Base-by-base conservation (phyloP, 2,888 invertebrate species). In the Epiblema foenella region DNA sequence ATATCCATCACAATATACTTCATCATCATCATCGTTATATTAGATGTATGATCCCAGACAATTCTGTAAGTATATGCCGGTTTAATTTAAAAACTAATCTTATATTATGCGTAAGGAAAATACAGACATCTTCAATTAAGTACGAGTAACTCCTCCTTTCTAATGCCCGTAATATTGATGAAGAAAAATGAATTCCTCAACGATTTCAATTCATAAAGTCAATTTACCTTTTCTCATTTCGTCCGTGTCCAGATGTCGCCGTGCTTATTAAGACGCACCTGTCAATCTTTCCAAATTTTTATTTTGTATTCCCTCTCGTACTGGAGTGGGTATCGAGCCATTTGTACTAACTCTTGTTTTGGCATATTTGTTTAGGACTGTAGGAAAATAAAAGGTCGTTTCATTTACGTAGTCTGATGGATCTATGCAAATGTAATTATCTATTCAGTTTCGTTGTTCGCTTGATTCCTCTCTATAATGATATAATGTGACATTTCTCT, bases 201-300 rank as follows among this genome's bases (percentile, higher is more conserved):
- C 75, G 74, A 73, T 74, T 74, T 63, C 73, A 82, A 81, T 82
- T 79, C 84, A 85, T 86, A 86, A 88, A 85, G 86, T 86, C 87
- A 89, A 89, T 92, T 88, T 86, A 91, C 87, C 89, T 92, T 93
- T 90, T 89, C 89, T 91, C 90, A 91, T 93, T 93, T 89, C 84
- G 81, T 77, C 77, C 79, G 75, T 77, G 76, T 83, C 83, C 93
- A 93, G 89, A 90, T 92, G 93, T 87, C 85, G 86, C 87, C 84
- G 77, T 77, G 83, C 88, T 93, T 93, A 93, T 93, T 93, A 93
- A 91, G 91, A 89, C 91, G 90, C 93, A 93, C 93, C 93, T 93
- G 93, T 93, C 93, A 93, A 93, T 93, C 93, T 92, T 87, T 80
- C 78, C 82, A 83, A 77, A 75, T 91, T 93, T 91, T 93, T 91